Percentiles rank a stretch among this genome's conserved stretches.
Evolutionary conservation across 2,797 vertebrate species (phyloP).

Genomic region (Odontamblyopus lacepedii): DNA sequence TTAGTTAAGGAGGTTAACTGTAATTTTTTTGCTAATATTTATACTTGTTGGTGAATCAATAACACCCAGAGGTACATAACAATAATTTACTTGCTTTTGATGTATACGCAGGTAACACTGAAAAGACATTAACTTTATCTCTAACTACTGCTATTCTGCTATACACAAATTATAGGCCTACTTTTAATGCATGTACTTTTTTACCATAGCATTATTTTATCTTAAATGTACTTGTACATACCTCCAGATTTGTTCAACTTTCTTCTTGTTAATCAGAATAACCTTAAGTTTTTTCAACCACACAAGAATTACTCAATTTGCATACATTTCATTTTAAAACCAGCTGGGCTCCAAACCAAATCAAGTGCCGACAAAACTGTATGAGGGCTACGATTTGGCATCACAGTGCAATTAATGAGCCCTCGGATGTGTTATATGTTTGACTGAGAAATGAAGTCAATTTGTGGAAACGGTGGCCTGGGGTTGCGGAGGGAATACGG

Average conservation of each 20-base stretch:
- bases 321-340: conserved; percentile 62
- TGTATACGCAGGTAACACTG: not conserved
- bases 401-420: conserved; percentile 67
- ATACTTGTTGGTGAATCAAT: not conserved
- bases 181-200: not conserved
- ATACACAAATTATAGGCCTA: not conserved
- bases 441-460: conserved; percentile 84
- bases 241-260: not conserved
- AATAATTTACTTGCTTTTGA: too few species aligned
- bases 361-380: conserved; percentile 39
- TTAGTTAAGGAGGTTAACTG: not conserved
- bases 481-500: conserved; percentile 76
- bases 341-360: conserved; percentile 63
- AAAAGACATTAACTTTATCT: not conserved
- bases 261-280: not conserved
- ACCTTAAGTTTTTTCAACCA: not conserved
- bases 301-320: conserved; percentile 18
- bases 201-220: not conserved
- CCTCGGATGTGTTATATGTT: conserved; percentile 79
- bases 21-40: not conserved
- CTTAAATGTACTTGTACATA: not conserved
- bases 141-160: not conserved
- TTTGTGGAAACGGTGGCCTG: conserved; percentile 81
- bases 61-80: too few species aligned
- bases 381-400: conserved; percentile 53